A percentile compares a stretch with the other conserved stretches of the same genome.
phyloP scores from a whole-genome alignment of 2,113 vertebrate species.

The Rynchops niger region DNA sequence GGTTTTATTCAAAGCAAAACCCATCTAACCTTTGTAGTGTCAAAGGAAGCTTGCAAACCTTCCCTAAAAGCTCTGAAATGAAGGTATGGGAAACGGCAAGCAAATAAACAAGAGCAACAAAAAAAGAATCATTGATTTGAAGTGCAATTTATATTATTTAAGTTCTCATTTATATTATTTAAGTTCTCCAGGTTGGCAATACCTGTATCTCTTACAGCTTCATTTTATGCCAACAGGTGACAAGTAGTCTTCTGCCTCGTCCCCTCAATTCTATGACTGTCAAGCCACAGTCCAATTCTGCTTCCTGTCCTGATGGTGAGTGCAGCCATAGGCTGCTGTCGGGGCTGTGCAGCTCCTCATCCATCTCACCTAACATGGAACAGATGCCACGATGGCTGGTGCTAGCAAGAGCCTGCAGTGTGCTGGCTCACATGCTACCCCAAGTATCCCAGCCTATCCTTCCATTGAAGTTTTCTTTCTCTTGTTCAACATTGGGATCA shows the following conservation, averaged over 20 bases:
- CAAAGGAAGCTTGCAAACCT: background rate
- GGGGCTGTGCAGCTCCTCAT: background rate
- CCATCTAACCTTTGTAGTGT: background rate
- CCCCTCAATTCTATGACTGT: background rate
- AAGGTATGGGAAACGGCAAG: background rate
- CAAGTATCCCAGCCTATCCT: background rate
- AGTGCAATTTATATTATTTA: background rate
- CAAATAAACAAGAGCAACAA: background rate
- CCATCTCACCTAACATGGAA: background rate
- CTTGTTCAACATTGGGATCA: background rate
- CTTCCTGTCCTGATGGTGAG: background rate
- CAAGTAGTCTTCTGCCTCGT: background rate
- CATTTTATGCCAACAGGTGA: background rate
- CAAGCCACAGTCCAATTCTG: background rate
- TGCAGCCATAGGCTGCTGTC: background rate
- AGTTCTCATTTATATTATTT: background rate
- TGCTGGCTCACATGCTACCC: background rate
- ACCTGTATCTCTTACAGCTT: background rate
- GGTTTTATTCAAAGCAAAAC: background rate
- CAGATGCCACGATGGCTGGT: rapidly evolving
- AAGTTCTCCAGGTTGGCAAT: background rate
- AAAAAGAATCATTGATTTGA: background rate
- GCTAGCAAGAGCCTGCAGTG: background rate
- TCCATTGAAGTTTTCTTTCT: background rate
- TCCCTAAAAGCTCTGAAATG: background rate